Percentiles rank a stretch among this genome's conserved stretches.
phyloP scores from a whole-genome alignment of 2,888 invertebrate genomes.

The Leucophenga maculata region DNA sequence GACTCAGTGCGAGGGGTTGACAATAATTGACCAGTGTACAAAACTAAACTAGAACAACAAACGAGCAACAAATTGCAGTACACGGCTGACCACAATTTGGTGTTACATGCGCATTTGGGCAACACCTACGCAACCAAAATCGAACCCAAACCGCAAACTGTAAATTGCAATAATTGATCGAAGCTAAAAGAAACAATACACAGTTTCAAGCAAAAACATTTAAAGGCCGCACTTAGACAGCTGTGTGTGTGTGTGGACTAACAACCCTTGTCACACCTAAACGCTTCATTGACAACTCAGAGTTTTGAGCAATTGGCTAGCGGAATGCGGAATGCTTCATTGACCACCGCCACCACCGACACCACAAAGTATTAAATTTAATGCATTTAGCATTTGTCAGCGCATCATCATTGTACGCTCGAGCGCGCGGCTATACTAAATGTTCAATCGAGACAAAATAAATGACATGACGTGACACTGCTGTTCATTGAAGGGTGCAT shows the following conservation, averaged over 20 bases:
- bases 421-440: not conserved
- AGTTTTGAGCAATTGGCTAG: not conserved
- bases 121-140: conserved; percentile 1
- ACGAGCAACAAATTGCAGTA: too few species aligned
- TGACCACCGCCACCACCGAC: conserved; percentile 41
- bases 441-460: not conserved
- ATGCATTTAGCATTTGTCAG: too few species aligned
- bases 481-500: conserved; percentile 52
- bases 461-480: conserved; percentile 8
- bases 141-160: not conserved
- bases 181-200: not conserved
- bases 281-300: conserved; percentile 46
- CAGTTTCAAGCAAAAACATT: too few species aligned
- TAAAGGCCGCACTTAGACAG: conserved; percentile 2
- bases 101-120: conserved; percentile 8
- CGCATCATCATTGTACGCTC: not conserved
- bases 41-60: too few species aligned
- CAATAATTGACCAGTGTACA: not conserved
- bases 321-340: not conserved
- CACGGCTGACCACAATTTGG: not conserved
- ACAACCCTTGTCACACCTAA: conserved; percentile 43
- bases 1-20: not conserved
- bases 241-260: not conserved
- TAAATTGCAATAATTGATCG: conserved; percentile 4
- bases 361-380: conserved; percentile 33